Percentiles rank a stretch among this genome's conserved stretches.
Evolutionary conservation across 2,797 vertebrate species (phyloP).

Genomic region (Gymnocypris eckloni): DNA sequence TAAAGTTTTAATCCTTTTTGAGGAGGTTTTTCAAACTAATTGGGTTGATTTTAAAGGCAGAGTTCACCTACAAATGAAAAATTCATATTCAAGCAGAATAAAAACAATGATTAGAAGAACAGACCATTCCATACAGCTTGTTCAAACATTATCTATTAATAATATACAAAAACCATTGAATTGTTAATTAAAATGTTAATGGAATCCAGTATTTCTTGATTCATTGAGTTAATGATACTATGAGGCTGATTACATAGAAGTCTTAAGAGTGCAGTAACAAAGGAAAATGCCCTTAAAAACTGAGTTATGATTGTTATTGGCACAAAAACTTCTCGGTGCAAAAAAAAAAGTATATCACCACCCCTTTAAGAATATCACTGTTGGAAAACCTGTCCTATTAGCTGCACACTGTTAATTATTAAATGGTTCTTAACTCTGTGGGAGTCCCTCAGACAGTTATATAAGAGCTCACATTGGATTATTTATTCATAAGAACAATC

Average conservation of each 20-base stretch:
- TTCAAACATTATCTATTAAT: not conserved
- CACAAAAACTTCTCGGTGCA: not conserved
- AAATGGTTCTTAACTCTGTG: constrained; percentile 34
- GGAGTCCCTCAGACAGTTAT: constrained; percentile 36
- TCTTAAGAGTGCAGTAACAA: not conserved
- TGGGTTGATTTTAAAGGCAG: not conserved
- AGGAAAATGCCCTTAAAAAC: not conserved
- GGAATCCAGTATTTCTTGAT: not conserved
- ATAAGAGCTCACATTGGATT: constrained; percentile 10
- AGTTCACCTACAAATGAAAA: not conserved
- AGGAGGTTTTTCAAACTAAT: not conserved
- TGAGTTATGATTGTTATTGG: not conserved
- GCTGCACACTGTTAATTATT: constrained; percentile 43
- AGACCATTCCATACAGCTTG: not conserved
- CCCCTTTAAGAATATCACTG: not conserved
- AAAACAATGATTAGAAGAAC: not conserved
- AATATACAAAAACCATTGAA: not conserved
- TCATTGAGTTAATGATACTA: not conserved
- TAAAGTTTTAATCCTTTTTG: constrained; percentile 12
- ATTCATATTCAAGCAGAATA: not conserved
- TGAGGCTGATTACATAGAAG: not conserved
- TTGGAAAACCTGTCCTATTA: constrained; percentile 4
- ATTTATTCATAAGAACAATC: constrained; percentile 46
- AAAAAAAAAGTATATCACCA: not conserved
- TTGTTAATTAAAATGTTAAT: not conserved